Conservation (phyloP, 2,797 vertebrate species). For the Phataginus tetradactyla region DNA sequence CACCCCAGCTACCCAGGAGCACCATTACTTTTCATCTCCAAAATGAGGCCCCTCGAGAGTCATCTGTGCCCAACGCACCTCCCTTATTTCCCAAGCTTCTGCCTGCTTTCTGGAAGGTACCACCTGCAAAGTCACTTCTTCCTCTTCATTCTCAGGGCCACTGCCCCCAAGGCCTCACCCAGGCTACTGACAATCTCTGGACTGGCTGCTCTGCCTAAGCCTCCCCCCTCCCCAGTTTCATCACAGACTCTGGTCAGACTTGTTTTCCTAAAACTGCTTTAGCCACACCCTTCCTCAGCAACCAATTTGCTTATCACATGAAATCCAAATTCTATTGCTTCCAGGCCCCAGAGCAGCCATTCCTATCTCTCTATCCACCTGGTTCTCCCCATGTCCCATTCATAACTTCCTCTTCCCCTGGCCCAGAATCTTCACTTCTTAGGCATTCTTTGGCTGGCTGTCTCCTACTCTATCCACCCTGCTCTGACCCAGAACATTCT, state of each 20-base stretch:
- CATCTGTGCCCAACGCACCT: neutral
- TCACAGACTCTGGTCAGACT: neutral
- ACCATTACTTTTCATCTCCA: neutral
- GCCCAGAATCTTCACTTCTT: neutral
- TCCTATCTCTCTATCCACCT: no score
- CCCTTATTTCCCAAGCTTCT: neutral
- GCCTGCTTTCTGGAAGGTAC: neutral
- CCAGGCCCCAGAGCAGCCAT: neutral
- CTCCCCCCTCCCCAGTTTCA: neutral
- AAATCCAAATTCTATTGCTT: neutral
- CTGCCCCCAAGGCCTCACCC: neutral
- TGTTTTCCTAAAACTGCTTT: neutral
- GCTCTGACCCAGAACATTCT: neutral
- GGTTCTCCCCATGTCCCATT: neutral
- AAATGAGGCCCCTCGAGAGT: neutral
- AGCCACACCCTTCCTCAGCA: neutral
- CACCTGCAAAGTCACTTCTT: neutral
- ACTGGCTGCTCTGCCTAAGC: neutral
- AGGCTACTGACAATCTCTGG: neutral
- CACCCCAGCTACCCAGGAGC: neutral
- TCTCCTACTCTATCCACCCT: neutral
- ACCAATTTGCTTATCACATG: neutral
- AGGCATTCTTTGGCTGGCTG: rapidly evolving
- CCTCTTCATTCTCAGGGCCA: neutral
- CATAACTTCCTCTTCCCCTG: neutral